Evolutionary conservation across 2,797 vertebrate species (phyloP), one percentile per base, ranked within the genome.

Genomic region (Microctenopoma steveboyesi): DNA sequence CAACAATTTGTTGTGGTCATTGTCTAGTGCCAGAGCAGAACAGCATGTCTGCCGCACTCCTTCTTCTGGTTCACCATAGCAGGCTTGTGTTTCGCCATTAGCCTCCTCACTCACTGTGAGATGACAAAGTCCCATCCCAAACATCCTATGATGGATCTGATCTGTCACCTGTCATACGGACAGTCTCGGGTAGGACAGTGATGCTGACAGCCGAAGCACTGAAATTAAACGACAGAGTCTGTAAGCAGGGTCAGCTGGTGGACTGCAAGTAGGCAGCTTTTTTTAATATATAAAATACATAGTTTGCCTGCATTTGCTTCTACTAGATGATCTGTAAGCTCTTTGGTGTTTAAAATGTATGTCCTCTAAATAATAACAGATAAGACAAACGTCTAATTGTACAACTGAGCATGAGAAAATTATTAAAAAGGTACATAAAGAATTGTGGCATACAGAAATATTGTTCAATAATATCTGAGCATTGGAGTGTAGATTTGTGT

Each of bases 101-200:
- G 66, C 66, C 64, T 53, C 68, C 78, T 82, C 65, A 25, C 61
- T 80, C 66, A 71, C 58, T 73, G 68, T 59, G 62, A 85, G 81
- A 79, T 6, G 73, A 82, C 86, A 83, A 81, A 88, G 78, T 82
- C 72, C 78, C 59, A 78, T 69, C 57, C 74, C 72, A 78, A 84
- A 85, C 82, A 58, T 50, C 39, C 35, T 28, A 48, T 80, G 87
- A 91, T 88, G 65, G 83, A 90, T 89, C 74, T 69, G 69, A 90
- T 85, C 81, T 91, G 90, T 90, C 91, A 87, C 74, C 86, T 88
- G 89, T 91, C 88, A 85, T 86, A 81, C 81, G 89, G 80, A 69
- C 72, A 81, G 69, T 83, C 86, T 88, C 48, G 75, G 67, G 72
- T 73, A 27, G 40, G 74, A 79, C 68, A 78, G 73, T 6, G 64